Conservation (phyloP, 2,797 vertebrate species). For the Sebastes itinus region DNA sequence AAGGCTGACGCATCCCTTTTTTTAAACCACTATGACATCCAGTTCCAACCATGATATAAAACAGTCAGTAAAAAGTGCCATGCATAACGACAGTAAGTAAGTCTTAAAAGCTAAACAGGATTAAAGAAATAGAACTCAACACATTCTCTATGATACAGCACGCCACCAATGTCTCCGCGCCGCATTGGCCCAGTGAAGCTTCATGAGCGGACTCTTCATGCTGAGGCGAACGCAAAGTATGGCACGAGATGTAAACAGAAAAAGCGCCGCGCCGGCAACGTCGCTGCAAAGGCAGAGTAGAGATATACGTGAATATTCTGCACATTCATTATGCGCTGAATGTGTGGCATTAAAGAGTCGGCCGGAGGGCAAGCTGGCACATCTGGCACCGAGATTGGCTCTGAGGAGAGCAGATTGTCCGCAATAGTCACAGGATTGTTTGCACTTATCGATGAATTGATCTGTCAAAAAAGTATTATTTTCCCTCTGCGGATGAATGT, state of each 20-base stretch:
- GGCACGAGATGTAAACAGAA: constrained; percentile 40
- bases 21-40: neutral
- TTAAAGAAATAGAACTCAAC: neutral
- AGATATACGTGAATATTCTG: neutral
- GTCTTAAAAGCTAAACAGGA: neutral
- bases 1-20: constrained; percentile 22
- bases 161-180: neutral
- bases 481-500: neutral
- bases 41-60: constrained; percentile 1
- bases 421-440: neutral
- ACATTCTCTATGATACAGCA: constrained; percentile 35
- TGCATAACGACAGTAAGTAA: constrained; percentile 38
- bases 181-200: neutral
- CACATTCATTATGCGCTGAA: constrained; percentile 6
- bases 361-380: neutral
- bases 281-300: constrained; percentile 2
- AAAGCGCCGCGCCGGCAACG: neutral
- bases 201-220: neutral
- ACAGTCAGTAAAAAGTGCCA: constrained; percentile 39
- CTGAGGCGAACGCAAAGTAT: constrained; percentile 16
- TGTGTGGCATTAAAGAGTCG: neutral
- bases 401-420: neutral
- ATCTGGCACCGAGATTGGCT: neutral
- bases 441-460: neutral
- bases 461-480: neutral